A percentile compares a stretch with the other conserved stretches of the same genome.
Conservation (phyloP, 2,113 vertebrate genomes). For the Heteronetta atricapilla region DNA sequence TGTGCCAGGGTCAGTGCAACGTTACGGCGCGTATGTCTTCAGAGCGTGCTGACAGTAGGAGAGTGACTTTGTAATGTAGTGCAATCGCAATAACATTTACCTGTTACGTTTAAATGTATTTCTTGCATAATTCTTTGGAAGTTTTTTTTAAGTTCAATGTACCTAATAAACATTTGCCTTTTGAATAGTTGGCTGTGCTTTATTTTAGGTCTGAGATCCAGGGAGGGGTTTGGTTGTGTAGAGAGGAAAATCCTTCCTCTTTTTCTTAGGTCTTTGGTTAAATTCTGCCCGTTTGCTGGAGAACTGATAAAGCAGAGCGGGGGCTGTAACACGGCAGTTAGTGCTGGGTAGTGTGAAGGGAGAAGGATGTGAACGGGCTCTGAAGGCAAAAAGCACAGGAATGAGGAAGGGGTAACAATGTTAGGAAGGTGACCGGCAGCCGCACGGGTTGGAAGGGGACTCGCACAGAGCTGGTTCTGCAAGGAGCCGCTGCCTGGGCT, state of each 20-base stretch:
- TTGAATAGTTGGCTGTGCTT: conserved; percentile 63
- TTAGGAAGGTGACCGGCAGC: background rate
- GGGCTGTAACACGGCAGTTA: background rate
- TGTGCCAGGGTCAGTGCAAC: background rate
- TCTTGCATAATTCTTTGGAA: conserved; percentile 69
- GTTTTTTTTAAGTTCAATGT: conserved; percentile 68
- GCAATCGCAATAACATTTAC: conserved; percentile 47
- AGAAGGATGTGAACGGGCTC: background rate
- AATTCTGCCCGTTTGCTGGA: background rate
- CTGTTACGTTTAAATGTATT: conserved; percentile 72
- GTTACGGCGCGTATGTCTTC: background rate
- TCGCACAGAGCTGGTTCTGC: too few relatives aligned
- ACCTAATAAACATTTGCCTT: conserved; percentile 75
- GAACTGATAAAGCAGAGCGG: background rate
- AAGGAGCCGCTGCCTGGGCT: too few relatives aligned
- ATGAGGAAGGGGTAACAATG: background rate
- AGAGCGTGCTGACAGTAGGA: conserved; percentile 33
- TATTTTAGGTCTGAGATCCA: background rate
- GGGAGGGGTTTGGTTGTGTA: background rate
- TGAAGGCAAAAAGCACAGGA: background rate
- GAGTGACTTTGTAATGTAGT: conserved; percentile 56
- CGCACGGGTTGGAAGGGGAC: background rate
- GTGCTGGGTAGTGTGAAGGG: background rate
- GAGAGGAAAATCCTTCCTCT: background rate
- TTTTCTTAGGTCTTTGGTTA: background rate